These are phyloP conservation scores for Lutjanus erythropterus DNA, from an alignment of 2,113 vertebrate species.

Conservation along the genomic window DNA sequence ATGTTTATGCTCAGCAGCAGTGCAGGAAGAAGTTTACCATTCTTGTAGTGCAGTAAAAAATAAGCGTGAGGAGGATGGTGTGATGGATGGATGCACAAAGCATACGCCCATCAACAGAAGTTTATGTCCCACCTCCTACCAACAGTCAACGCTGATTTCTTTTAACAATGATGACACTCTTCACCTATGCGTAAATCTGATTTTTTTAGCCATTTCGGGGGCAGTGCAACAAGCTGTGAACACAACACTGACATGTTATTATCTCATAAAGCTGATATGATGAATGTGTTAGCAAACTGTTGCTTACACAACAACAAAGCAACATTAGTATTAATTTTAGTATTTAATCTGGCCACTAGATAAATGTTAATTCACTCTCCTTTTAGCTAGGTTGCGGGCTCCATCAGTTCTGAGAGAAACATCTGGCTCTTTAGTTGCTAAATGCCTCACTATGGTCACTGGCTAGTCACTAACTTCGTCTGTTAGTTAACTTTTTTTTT, in stretches of 20 bases:
- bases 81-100: rapidly evolving
- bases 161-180: background rate
- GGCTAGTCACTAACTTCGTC: background rate
- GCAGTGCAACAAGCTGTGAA: background rate
- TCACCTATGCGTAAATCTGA: background rate
- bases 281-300: background rate
- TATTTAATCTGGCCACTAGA: background rate
- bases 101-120: background rate
- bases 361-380: background rate
- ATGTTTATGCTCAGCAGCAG: background rate
- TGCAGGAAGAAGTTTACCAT: constrained; percentile 1
- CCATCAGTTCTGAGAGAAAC: background rate
- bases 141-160: background rate
- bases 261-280: background rate
- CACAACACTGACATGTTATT: background rate
- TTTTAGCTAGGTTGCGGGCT: background rate
- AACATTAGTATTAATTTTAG: background rate
- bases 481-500: background rate
- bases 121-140: background rate
- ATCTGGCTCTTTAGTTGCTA: background rate
- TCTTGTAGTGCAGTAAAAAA: background rate
- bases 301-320: background rate
- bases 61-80: no score
- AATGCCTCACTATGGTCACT: background rate
- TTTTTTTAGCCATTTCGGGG: background rate